A percentile compares a stretch with the other conserved stretches of the same genome.
These are phyloP conservation scores for Cladorhizidae sp. DNA, from an alignment of 37 sponge, comb jelly and placozoan species.

Conservation along the genomic window DNA sequence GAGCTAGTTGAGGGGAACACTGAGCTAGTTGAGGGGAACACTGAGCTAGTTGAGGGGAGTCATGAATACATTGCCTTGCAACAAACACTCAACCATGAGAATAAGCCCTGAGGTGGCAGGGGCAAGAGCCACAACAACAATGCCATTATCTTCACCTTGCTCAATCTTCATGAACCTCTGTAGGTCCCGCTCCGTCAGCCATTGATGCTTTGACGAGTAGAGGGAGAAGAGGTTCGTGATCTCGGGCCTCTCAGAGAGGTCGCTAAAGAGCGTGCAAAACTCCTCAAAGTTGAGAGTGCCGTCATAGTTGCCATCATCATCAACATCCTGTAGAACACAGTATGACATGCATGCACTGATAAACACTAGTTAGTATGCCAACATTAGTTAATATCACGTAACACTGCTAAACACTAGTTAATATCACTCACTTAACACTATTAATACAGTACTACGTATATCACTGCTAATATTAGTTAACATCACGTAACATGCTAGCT, in stretches of 20 bases:
- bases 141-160: constrained; percentile 22
- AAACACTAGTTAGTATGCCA: neutral
- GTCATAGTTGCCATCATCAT: constrained; percentile 44
- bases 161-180: constrained; percentile 49
- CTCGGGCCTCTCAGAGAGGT: constrained; percentile 37
- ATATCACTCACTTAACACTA: neutral
- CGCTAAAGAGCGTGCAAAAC: constrained; percentile 56
- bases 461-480: no score
- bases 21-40: no score
- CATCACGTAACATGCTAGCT: no score
- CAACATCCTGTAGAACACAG: constrained; percentile 51
- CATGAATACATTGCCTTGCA: no score
- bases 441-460: neutral
- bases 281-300: constrained; percentile 45
- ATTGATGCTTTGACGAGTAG: constrained; percentile 54
- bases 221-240: constrained; percentile 29
- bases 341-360: neutral
- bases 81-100: no score
- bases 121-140: no score
- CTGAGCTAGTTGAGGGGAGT: no score
- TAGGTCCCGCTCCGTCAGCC: constrained; percentile 50
- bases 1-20: no score
- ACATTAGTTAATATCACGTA: no score
- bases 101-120: neutral
- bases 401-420: neutral